These are phyloP conservation scores for Leptopilina drosophilae DNA, from an alignment of 2,888 invertebrate species.

Conservation along the genomic window DNA sequence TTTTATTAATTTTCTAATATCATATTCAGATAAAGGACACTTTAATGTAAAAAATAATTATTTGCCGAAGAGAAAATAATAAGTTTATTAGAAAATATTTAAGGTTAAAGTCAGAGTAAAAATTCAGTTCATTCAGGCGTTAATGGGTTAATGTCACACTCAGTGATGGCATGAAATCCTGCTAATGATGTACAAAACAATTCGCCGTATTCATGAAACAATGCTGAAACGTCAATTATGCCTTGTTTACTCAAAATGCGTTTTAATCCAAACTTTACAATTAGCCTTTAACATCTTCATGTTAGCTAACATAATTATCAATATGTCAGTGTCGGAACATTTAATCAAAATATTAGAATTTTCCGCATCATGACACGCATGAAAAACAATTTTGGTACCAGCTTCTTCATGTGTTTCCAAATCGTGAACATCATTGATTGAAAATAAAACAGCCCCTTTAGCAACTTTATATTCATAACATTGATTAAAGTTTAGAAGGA, in stretches of 20 bases:
- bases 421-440: constrained; percentile 54
- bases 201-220: constrained; percentile 45
- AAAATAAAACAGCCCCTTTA: constrained; percentile 41
- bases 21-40: too few relatives aligned
- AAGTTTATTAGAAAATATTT: too few relatives aligned
- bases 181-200: constrained; percentile 46
- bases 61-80: too few relatives aligned
- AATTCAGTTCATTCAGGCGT: too few relatives aligned
- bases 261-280: constrained; percentile 44
- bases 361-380: constrained; percentile 54
- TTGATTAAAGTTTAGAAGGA: constrained; percentile 51
- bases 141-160: constrained; percentile 58
- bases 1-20: too few relatives aligned
- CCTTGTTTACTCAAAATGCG: constrained; percentile 38
- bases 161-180: constrained; percentile 58
- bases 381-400: constrained; percentile 46
- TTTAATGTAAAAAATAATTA: too few relatives aligned
- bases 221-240: constrained; percentile 45
- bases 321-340: too few relatives aligned
- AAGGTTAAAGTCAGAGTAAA: too few relatives aligned
- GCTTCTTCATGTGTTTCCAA: too few relatives aligned
- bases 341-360: constrained; percentile 57
- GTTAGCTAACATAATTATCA: too few relatives aligned
- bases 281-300: too few relatives aligned
- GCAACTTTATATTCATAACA: constrained; percentile 54